Evolutionary conservation across 2,888 invertebrate species (phyloP).

Genomic region (Capitulum mitella): DNA sequence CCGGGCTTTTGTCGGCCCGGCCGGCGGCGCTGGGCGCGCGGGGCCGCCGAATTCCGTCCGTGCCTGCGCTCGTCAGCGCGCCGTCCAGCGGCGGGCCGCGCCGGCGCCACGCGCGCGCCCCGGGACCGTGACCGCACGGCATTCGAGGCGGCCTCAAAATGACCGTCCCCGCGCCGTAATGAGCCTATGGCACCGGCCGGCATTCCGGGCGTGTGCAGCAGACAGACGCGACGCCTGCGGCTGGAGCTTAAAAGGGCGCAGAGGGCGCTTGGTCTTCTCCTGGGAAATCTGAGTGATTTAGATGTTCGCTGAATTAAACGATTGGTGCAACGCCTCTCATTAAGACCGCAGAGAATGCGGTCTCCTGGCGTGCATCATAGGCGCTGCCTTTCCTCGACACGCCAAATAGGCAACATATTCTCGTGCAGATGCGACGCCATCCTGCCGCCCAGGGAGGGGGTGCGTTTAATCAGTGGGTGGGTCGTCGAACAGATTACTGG

Average conservation of each 20-base stretch:
- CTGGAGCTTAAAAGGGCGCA: too few relatives aligned
- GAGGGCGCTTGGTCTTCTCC: background rate
- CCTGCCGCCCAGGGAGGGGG: background rate
- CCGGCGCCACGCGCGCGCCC: too few relatives aligned
- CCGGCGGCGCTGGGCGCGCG: background rate
- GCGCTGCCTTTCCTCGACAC: too few relatives aligned
- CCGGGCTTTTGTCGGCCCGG: background rate
- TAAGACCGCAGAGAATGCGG: background rate
- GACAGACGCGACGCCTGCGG: background rate
- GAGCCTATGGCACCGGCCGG: background rate
- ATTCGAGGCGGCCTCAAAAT: too few relatives aligned
- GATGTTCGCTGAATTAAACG: background rate
- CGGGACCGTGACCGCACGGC: too few relatives aligned
- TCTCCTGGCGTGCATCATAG: background rate
- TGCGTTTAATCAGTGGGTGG: conserved; percentile 2
- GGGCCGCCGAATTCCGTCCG: background rate
- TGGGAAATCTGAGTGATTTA: background rate
- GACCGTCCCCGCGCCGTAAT: background rate
- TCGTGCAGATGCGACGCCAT: background rate
- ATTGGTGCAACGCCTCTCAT: background rate
- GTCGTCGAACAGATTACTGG: background rate
- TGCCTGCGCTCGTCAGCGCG: background rate
- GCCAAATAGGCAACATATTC: too few relatives aligned
- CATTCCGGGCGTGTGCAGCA: background rate
- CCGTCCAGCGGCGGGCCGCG: background rate